Base-by-base conservation (phyloP, 2,113 vertebrate species). In the Heterotilapia buettikoferi region DNA sequence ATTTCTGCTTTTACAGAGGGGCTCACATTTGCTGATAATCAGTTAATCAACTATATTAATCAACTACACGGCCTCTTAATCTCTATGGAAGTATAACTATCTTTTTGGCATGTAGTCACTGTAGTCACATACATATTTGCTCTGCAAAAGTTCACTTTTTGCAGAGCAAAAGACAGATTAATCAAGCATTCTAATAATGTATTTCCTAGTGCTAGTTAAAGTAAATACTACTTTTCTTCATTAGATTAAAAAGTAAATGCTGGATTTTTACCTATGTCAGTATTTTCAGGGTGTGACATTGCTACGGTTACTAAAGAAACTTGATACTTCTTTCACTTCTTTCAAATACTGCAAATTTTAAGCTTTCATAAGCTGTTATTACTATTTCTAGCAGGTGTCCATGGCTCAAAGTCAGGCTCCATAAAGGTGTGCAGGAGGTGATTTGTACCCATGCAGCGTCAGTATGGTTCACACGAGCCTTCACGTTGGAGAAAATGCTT, bases 401-500 rank as follows among this genome's bases (percentile, higher is more conserved):
- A 33, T 10, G 47, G 21, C 61, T 92, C 84, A 84, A 89, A 87
- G 88, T 90, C 16, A 9, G 8, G 38, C 43, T 47, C n/a, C 83
- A 14, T 83, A 36, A 84, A 83, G 45, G 86, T 61, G 84, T 52
- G 54, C 80, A 53, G 76, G 33, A 82, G 83, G 63, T 85, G 68
- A 89, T 88, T 78, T 79, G 53, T 66, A 89, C 89, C 36, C 12
- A 19, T 85, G 84, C 89, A 87, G 86, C 14, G 4, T 92, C 90
- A 90, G 91, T 90, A 13, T 83, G 82, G 78, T 94, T 94, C 88
- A 86, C 78, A 85, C 56, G 50, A 86, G 80, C 87, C 61, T 78
- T 59, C 87, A 84, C 10, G 80, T 89, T 84, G 61, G 84, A 71
- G 89, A 86, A 93, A 92, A 9, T 93, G 94, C 94, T 93, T 94